These are phyloP conservation scores for Ailuropoda melanoleuca DNA, from an alignment of 2,113 vertebrate genomes.

Conservation along the genomic window DNA sequence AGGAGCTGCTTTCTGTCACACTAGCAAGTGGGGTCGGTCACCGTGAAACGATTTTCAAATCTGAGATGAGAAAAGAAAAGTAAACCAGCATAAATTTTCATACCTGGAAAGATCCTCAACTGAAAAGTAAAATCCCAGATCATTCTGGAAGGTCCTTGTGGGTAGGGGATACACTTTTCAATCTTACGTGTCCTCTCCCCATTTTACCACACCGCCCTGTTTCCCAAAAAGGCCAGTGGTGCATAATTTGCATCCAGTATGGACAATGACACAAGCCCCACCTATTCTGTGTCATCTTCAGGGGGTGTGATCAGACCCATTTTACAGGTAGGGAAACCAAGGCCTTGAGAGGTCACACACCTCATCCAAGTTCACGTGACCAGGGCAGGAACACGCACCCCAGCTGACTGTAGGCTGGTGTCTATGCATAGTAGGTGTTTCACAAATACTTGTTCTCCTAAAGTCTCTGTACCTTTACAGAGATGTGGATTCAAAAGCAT, in stretches of 20 bases:
- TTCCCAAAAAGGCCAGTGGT: not conserved
- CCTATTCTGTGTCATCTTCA: not conserved
- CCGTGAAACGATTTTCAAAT: not conserved
- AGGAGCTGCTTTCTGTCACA: not conserved
- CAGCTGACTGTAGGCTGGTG: not conserved
- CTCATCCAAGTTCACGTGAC: not conserved
- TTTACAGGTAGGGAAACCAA: not conserved
- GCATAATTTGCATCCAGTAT: too few species aligned
- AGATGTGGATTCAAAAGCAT: not conserved
- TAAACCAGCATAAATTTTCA: not conserved
- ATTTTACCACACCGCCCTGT: rapidly evolving
- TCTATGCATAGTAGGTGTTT: not conserved
- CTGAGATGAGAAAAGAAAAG: conserved; percentile 33
- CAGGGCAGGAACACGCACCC: not conserved
- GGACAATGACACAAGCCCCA: not conserved
- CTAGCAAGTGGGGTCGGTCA: not conserved
- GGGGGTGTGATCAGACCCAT: not conserved
- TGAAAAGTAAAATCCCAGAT: not conserved
- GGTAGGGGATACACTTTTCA: not conserved
- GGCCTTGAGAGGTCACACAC: not conserved
- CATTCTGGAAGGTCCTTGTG: not conserved
- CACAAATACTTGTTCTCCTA: not conserved
- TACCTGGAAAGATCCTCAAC: not conserved
- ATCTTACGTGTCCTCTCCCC: not conserved
- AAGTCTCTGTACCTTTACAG: not conserved